A percentile compares a stretch with the other conserved stretches of the same genome.
These are phyloP conservation scores for Mylabris phalerata DNA, from an alignment of 1,140 invertebrate species.

Conservation along the genomic window DNA sequence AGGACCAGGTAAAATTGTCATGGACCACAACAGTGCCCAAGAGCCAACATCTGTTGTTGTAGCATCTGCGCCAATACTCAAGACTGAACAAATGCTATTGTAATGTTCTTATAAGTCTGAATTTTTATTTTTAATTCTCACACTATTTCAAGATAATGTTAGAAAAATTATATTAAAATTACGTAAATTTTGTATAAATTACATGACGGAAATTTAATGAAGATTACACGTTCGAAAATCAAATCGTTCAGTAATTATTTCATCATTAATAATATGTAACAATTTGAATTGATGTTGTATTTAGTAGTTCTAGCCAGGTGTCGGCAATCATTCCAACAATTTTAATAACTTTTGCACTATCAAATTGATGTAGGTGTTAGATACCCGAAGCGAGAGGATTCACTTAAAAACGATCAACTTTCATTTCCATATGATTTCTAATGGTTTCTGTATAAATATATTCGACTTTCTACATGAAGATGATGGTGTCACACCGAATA, in stretches of 20 bases:
- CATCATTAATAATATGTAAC: too few relatives aligned
- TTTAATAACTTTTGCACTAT: too few relatives aligned
- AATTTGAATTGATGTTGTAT: too few relatives aligned
- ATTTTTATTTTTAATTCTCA: too few relatives aligned
- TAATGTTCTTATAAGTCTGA: neutral
- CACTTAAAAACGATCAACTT: slow-evolving; percentile 17
- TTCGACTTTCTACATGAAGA: slow-evolving; percentile 15
- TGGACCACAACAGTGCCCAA: slow-evolving; percentile 14
- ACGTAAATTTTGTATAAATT: too few relatives aligned
- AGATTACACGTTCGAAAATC: too few relatives aligned
- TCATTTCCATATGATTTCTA: slow-evolving; percentile 19
- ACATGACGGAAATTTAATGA: too few relatives aligned
- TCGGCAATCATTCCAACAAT: too few relatives aligned
- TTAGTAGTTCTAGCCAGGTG: too few relatives aligned
- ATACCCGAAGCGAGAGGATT: slow-evolving; percentile 7
- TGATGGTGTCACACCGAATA: neutral
- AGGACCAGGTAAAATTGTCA: slow-evolving; percentile 9
- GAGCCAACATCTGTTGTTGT: slow-evolving; percentile 9
- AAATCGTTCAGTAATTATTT: too few relatives aligned
- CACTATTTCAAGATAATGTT: too few relatives aligned
- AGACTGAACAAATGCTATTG: slow-evolving; percentile 9
- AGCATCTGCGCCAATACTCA: slow-evolving; percentile 9
- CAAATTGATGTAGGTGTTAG: slow-evolving; percentile 3
- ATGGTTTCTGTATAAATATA: slow-evolving; percentile 4
- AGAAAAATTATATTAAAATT: too few relatives aligned